phyloP scores from a whole-genome alignment of 2,888 invertebrate genomes.

The Drosophila mimetica region DNA sequence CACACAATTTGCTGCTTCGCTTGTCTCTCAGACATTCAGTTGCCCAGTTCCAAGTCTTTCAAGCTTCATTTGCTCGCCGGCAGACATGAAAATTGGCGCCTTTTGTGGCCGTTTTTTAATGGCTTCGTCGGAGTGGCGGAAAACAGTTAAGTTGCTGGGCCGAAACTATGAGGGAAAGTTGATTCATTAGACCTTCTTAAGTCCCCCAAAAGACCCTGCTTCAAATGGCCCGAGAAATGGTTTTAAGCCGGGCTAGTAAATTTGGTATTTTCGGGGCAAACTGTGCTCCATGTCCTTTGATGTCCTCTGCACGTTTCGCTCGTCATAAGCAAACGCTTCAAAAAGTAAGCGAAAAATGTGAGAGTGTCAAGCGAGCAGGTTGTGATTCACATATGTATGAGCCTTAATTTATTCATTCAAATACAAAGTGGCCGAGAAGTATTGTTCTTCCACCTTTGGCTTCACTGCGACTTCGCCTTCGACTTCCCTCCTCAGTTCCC shows the following conservation, averaged over 20 bases:
- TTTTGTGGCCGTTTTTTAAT: constrained; percentile 59
- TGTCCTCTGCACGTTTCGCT: constrained; percentile 20
- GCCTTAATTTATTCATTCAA: constrained; percentile 31
- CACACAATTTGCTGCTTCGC: constrained; percentile 33
- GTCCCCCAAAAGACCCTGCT: constrained; percentile 21
- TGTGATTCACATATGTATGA: constrained; percentile 29
- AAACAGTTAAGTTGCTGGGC: constrained; percentile 19
- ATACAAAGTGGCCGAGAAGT: constrained; percentile 15
- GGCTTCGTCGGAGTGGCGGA: constrained; percentile 40
- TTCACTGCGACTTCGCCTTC: not conserved
- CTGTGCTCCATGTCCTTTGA: constrained; percentile 20
- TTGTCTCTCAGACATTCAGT: constrained; percentile 38
- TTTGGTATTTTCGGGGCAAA: not conserved
- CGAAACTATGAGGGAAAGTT: constrained; percentile 34
- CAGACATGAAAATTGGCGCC: constrained; percentile 60
- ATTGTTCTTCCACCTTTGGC: constrained; percentile 1
- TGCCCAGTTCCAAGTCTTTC: constrained; percentile 37
- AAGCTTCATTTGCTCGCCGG: constrained; percentile 65
- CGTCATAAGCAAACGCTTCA: constrained; percentile 5
- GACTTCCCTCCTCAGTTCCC: constrained; percentile 16
- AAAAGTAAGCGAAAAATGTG: constrained; percentile 3
- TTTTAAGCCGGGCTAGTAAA: not conserved
- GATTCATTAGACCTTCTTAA: constrained; percentile 24
- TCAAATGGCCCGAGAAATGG: constrained; percentile 24
- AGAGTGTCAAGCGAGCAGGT: constrained; percentile 13